Base-by-base conservation (phyloP, 2,797 vertebrate species). In the Vultur gryphus region DNA sequence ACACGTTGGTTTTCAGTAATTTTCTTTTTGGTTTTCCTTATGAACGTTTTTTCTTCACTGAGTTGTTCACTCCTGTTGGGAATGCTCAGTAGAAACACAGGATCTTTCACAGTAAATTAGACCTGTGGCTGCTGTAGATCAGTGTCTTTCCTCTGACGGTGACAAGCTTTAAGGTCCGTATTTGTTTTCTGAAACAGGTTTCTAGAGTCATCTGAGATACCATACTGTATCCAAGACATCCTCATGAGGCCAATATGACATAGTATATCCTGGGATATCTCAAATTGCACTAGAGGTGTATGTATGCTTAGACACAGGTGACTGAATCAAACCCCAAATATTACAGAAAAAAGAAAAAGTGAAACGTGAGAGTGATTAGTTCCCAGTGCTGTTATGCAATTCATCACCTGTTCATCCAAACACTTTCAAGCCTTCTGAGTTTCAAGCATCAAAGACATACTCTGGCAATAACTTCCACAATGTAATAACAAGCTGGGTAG, bases 211-310 rank as follows among this genome's bases (percentile, higher is more conserved):
- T n/a, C 44, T 48, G 69, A 77, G 31, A 57, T 17, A 64, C 28
- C 9, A 23, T 7, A 24, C 1, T 19, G 12, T 33, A 67, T 35
- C 39, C 11, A 25, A 55, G 24, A n/a, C 13, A 58, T 61, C 18
- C 5, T 65, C 31, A 31, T 13, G 7, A 54, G 11, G 3, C 25
- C 58, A 24, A 4, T 43, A 43, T 26, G 18, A 64, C 37, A 51
- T 3, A n/a, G 7, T 2, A n/a, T 54, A 37, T 44, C 37, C 37
- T 67, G 28, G 1, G 0, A 3, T 28, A 57, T 41, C 39, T 61
- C 62, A 84, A 26, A 65, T 14, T 77, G 10, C 26, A 4, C 16
- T 61, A 37, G 14, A 54, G 9, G 1, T 66, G 41, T 19, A 39
- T 9, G 3, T 26, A 17, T 67, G 14, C 48, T 81, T 59, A 75